These are phyloP conservation scores for Pogoniulus pusillus DNA, from an alignment of 2,797 vertebrate genomes.

Conservation along the genomic window DNA sequence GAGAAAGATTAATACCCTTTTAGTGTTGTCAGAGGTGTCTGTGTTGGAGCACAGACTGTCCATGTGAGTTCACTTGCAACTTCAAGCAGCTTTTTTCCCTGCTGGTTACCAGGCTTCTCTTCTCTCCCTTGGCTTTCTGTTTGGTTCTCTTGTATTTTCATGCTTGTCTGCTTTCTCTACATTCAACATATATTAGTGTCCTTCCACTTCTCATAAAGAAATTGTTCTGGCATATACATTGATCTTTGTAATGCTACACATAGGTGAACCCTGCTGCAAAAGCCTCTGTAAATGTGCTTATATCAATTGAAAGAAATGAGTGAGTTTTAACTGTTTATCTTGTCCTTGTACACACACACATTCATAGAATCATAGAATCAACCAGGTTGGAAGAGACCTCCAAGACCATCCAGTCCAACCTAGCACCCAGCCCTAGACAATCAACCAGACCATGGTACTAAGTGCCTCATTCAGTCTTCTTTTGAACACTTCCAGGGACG, in stretches of 20 bases:
- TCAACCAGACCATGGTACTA: too few species aligned
- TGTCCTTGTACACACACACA: neutral
- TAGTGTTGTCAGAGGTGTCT: neutral
- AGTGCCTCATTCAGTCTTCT: too few species aligned
- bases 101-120: neutral
- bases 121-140: neutral
- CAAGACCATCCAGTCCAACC: too few species aligned
- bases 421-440: too few species aligned
- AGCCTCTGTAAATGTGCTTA: neutral
- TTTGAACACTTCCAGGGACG: too few species aligned
- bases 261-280: neutral
- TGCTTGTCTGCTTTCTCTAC: neutral
- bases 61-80: neutral
- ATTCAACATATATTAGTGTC: neutral
- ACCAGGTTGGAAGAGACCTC: too few species aligned
- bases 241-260: neutral
- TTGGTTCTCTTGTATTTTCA: neutral
- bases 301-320: neutral
- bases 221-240: neutral
- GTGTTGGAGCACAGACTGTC: neutral
- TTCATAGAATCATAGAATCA: too few species aligned
- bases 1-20: constrained; percentile 12
- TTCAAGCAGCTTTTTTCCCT: neutral
- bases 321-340: neutral
- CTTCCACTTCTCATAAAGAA: neutral